phyloP scores from a whole-genome alignment of 1,140 invertebrate species.

The Marisa cornuarietis region DNA sequence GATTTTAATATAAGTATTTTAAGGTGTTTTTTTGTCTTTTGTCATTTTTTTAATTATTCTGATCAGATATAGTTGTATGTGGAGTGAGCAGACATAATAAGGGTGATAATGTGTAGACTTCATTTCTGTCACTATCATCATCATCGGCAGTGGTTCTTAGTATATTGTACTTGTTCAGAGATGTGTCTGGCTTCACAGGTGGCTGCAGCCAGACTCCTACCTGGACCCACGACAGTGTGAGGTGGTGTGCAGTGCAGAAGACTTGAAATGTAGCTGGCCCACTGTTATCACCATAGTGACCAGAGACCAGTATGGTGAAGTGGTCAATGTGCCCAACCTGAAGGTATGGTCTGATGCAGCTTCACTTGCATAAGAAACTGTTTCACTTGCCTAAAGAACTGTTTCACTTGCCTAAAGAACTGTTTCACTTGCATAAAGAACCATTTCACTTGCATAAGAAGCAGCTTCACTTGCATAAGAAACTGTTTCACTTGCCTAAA shows the following conservation, averaged over 20 bases:
- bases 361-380: too few relatives aligned
- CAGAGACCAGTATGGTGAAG: constrained; percentile 91
- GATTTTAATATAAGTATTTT: too few relatives aligned
- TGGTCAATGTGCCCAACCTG: constrained; percentile 84
- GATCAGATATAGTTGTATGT: background rate
- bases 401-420: too few relatives aligned
- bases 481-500: too few relatives aligned
- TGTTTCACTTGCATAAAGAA: too few relatives aligned
- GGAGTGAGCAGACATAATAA: background rate
- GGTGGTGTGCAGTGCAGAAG: constrained; percentile 79
- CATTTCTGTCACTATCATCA: background rate
- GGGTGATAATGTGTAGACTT: background rate
- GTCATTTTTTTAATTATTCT: too few relatives aligned
- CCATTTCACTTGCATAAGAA: too few relatives aligned
- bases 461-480: too few relatives aligned
- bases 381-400: too few relatives aligned
- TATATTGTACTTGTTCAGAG: background rate
- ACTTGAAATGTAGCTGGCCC: constrained; percentile 82
- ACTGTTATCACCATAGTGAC: constrained; percentile 84
- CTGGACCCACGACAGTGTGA: constrained; percentile 89
- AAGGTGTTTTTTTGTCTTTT: background rate
- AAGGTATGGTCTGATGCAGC: constrained; percentile 72
- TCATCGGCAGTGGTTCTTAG: background rate
- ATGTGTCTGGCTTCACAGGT: constrained; percentile 68
- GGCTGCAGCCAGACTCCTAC: constrained; percentile 92